Evolutionary conservation across 1,140 invertebrate genomes (phyloP), one percentile per base, ranked within the genome.

Genomic region (Mamestra configurata): DNA sequence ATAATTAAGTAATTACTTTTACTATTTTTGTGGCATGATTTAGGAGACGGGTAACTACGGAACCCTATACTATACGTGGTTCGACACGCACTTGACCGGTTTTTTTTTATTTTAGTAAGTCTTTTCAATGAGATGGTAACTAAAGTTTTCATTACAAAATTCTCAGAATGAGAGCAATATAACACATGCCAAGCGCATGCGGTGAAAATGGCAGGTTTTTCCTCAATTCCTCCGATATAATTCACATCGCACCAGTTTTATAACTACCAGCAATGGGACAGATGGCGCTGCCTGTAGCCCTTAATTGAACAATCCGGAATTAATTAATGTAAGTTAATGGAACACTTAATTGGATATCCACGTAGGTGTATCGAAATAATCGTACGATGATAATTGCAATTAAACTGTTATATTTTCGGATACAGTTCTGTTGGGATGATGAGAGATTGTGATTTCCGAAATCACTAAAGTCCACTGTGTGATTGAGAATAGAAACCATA

Each of bases 311-410:
- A 53, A 53, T 71, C 46, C 20, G 10, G 27, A 53, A 53, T 71
- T 71, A 71, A 71, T 71, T 53, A 71, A 71, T 51, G 27, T 51
- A 31, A 71, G 68, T 51, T 35, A 51, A 53, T 71, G 53, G 68
- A 53, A 71, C 68, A 40, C 22, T 22, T 43, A 66, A 66, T 66
- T 66, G 35, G 37, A 66, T 43, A 13, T 66, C n/a, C 15, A 35
- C 35, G 35, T 20, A 22, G 24, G 20, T 51, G 8, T 53, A 53
- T 71, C 15, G 46, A 13, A 51, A 70, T 70, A 49, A 70, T 70
- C 49, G 40, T 27, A 27, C 20, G 22, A 49, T 66, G 40, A 40
- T 66, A 11, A 66, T 20, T 66, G 18, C 18, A 20, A 66, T 40
- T 40, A 40, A 66, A 66, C 10, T 66, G n/a, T 40, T 40, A 13